Conservation (phyloP, 2,113 vertebrate genomes). For the Perca fluviatilis region DNA sequence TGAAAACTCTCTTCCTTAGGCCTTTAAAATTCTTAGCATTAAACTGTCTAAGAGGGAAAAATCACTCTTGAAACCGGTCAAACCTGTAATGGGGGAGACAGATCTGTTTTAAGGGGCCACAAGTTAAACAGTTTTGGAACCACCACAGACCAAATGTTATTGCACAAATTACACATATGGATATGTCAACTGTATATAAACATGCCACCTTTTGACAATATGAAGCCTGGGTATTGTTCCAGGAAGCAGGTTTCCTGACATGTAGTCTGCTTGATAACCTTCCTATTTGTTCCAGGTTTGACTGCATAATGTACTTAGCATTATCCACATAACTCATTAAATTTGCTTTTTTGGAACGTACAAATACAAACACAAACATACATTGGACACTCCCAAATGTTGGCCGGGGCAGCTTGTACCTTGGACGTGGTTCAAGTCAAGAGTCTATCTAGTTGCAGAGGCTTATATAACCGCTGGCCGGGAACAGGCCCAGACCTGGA, state of each 20-base stretch:
- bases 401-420: slow-evolving; percentile 53
- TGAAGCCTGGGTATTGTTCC: background rate
- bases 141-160: no score
- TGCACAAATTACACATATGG: background rate
- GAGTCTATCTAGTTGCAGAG: slow-evolving; percentile 25
- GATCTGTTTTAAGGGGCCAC: background rate
- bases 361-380: slow-evolving; percentile 23
- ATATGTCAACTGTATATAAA: background rate
- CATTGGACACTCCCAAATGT: slow-evolving; percentile 30
- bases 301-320: background rate
- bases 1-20: background rate
- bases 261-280: no score
- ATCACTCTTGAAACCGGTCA: background rate
- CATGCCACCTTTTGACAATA: background rate
- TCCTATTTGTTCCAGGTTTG: background rate
- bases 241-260: background rate
- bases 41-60: background rate
- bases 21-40: background rate
- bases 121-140: background rate
- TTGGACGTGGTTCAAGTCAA: slow-evolving; percentile 58
- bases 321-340: background rate
- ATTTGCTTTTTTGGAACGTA: background rate
- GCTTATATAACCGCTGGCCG: slow-evolving; percentile 54
- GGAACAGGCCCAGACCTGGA: slow-evolving; percentile 70
- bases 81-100: background rate